Base-by-base conservation (phyloP, 2,113 vertebrate species). In the Callipepla californica region DNA sequence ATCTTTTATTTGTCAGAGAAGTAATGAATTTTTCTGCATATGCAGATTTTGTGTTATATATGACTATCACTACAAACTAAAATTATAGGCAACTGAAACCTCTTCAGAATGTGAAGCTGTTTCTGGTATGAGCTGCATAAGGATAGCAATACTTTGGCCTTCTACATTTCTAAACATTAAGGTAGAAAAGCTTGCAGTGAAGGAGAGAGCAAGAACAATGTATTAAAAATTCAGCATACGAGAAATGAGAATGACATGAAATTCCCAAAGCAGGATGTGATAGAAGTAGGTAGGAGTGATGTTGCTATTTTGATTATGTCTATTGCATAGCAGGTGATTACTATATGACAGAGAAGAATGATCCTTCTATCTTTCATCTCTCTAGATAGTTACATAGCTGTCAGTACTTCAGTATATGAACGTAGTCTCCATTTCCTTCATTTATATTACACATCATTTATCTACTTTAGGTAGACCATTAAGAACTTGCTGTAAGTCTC, bases 301-400 rank as follows among this genome's bases (percentile, higher is more conserved):
- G 70, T 70, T 92, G 70, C 70, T 85, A 28, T 90, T 90, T 90
- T 86, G 58, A 69, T 66, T 90, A 72, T 73, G 50, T 30, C 32
- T 69, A 44, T 48, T 86, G 70, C 36, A 66, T 28, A 92, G 66
- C 5, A 4, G 58, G 67, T 89, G 63, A 89, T 92, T 95, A 88
- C 50, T 83, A 80, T 57, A 69, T 94, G 89, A 87, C 83, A 93
- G 67, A 96, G 83, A 95, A 78, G 88, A 85, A 94, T 67, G 87
- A 87, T 89, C 40, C 21, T 85, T 92, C 83, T 90, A 8, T 86
- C 68, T 68, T 81, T 87, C 53, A 62, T 96, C 77, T 94, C 84
- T 82, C 78, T 74, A 63, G 74, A 50, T 82, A 92, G 77, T 92
- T 96, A 85, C 86, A 74, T 22, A 84, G 84, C 78, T 96, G 89